Conservation (phyloP, 2,113 vertebrate species). For the Microtus richardsoni region DNA sequence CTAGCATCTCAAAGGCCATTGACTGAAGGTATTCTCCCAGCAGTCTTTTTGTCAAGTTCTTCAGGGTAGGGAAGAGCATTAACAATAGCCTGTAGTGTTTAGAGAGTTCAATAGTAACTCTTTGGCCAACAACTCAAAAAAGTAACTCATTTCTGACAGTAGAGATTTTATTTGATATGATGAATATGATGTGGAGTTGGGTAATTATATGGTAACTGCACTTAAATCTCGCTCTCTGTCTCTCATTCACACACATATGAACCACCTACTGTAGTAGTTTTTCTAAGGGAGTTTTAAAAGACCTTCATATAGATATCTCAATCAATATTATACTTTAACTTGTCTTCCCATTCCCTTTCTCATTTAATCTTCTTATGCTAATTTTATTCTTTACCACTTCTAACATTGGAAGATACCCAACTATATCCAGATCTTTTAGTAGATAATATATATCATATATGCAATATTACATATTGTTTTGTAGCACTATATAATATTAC, state of each 20-base stretch:
- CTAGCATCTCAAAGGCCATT: too few species aligned
- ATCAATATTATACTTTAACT: not conserved
- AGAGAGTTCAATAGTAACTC: not conserved
- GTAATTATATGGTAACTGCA: not conserved
- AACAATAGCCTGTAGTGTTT: not conserved
- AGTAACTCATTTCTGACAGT: not conserved
- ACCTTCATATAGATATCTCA: not conserved
- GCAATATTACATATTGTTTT: too few species aligned
- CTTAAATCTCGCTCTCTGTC: not conserved
- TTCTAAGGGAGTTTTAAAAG: not conserved
- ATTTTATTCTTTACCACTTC: not conserved
- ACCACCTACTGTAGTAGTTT: not conserved
- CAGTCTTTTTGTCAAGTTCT: not conserved
- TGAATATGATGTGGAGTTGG: not conserved
- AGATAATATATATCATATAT: too few species aligned
- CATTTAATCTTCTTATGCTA: not conserved
- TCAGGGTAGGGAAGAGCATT: not conserved
- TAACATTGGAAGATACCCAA: not conserved
- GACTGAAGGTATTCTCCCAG: too few species aligned
- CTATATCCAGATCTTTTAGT: not conserved
- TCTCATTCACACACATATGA: too few species aligned
- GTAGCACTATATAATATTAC: too few species aligned
- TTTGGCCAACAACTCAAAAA: not conserved
- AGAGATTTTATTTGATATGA: not conserved
- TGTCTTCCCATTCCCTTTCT: not conserved